A percentile compares a stretch with the other conserved stretches of the same genome.
phyloP scores from a whole-genome alignment of 30 jellyfish, hydroid and myxozoan genomes.

The Mastigias papua region DNA sequence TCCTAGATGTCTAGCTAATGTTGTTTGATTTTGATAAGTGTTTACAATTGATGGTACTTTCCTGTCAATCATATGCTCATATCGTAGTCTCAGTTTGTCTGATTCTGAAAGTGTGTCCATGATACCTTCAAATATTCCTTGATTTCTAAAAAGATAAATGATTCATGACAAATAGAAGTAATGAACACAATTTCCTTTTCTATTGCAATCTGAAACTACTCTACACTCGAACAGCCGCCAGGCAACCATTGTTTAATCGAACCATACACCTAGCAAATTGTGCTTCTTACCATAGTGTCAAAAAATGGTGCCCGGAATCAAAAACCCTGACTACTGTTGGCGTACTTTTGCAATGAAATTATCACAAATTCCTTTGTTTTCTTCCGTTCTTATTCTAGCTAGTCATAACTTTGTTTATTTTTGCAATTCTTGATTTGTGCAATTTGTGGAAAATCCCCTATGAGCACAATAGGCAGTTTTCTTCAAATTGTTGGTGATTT shows the following conservation, averaged over 20 bases:
- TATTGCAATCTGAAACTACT: slow-evolving; percentile 1
- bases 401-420: background rate
- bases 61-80: slow-evolving; percentile 21
- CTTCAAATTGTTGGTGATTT: slow-evolving; percentile 39
- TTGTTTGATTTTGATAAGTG: slow-evolving; percentile 9
- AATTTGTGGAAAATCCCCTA: background rate
- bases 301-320: background rate
- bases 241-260: background rate
- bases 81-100: slow-evolving; percentile 13
- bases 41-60: slow-evolving; percentile 28
- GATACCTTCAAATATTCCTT: slow-evolving; percentile 3
- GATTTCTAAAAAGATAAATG: slow-evolving; percentile 44
- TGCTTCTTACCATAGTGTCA: background rate
- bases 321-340: background rate
- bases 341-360: background rate
- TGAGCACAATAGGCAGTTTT: background rate
- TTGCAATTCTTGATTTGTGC: slow-evolving; percentile 4
- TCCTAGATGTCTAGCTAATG: background rate
- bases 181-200: background rate
- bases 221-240: background rate
- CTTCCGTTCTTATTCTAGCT: background rate
- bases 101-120: slow-evolving; percentile 14
- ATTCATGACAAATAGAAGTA: background rate
- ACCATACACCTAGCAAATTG: background rate
- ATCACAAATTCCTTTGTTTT: slow-evolving; percentile 8